Base-by-base conservation (phyloP, 2,113 vertebrate genomes). In the Brienomyrus longianalis region DNA sequence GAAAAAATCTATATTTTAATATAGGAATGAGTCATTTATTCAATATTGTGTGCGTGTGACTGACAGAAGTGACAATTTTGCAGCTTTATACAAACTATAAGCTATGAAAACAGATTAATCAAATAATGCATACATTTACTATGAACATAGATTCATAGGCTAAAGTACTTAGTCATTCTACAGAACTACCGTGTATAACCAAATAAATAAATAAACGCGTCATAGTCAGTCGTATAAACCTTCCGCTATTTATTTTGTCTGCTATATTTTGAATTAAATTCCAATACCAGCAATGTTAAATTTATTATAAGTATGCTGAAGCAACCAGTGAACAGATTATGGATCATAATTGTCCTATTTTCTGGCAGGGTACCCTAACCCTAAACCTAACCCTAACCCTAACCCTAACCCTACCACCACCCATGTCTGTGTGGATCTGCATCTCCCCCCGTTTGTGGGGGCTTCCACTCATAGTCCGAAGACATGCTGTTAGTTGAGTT, bases 1-100 rank as follows among this genome's bases (percentile, higher is more conserved):
- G 21, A 45, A 77, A 86, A 13, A 47, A 66, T 88, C 70, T 56
- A 59, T 31, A 89, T 89, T 62, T 84, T 43, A 59, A 89, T 19
- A 86, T 45, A 31, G 86, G 74, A 52, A 17, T 52, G 15, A 84
- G 43, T 17, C 27, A 35, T 15, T 54, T 5, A 21, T 52, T 80
- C 9, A 50, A 35, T n/a, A 23, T 35, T 39, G 9, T 15, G 8
- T 35, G 70, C 39, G 15, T 7, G 15, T 19, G 27, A 35, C 27
- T n/a, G 27, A 39, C 35, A 77, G 70, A 39, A 39, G 5, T 77
- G 31, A 39, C 31, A 77, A 19, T 39, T 77, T 35, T 77, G 35
- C 39, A 77, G 70, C 70, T 77, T 35, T 77, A 77, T 77, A 31
- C 31, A 39, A 77, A 39, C 27, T 35, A 77, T 77, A 77, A 5